Conservation (phyloP, 2,888 invertebrate species). For the Tetranychus truncatus region DNA sequence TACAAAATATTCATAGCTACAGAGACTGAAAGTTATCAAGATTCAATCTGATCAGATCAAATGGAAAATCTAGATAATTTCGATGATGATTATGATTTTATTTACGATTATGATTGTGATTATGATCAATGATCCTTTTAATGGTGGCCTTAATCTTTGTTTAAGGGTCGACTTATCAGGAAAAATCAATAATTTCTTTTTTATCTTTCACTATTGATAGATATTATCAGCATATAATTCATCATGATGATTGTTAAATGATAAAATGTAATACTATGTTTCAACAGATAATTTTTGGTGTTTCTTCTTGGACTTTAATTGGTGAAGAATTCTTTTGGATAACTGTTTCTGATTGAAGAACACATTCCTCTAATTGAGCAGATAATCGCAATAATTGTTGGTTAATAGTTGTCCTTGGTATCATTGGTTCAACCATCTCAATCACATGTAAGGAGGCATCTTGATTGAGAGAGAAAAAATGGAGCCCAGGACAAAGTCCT, state of each 20-base stretch:
- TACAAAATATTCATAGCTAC: too few species aligned
- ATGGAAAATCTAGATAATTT: background rate
- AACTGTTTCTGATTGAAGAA: background rate
- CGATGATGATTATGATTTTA: background rate
- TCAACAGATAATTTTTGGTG: background rate
- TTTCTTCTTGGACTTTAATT: background rate
- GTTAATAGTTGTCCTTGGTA: background rate
- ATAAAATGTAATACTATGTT: background rate
- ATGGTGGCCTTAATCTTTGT: background rate
- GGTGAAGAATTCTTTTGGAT: background rate
- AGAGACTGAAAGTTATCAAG: background rate
- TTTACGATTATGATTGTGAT: background rate
- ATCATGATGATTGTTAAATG: background rate
- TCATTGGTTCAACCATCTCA: background rate
- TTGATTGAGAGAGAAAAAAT: conserved; percentile 44
- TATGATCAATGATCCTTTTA: background rate
- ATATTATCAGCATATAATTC: background rate
- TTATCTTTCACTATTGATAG: too few species aligned
- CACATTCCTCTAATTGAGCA: background rate
- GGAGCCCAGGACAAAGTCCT: conserved; percentile 39
- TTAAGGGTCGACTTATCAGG: background rate
- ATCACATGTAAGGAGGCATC: conserved; percentile 30
- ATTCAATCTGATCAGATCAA: background rate
- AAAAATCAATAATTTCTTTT: background rate
- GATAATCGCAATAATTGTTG: background rate